Evolutionary conservation across 2,797 vertebrate genomes (phyloP).

Genomic region (Caiman crocodilus): DNA sequence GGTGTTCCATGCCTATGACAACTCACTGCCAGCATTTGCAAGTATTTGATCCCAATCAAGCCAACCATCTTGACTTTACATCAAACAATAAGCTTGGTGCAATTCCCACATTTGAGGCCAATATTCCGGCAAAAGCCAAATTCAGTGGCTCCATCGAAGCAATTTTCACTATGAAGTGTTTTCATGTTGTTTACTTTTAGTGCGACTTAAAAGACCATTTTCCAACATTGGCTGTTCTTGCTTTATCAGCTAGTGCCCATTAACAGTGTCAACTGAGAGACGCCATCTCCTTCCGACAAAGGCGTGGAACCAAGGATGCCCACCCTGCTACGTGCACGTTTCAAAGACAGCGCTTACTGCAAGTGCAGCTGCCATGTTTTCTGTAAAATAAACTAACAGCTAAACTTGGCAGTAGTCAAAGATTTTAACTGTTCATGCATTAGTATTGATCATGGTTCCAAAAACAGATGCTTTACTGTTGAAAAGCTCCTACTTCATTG

Average conservation of each 20-base stretch:
- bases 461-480: not conserved
- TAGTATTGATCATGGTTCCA: not conserved
- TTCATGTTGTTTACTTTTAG: not conserved
- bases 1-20: not conserved
- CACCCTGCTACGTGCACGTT: not conserved
- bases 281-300: too few relatives aligned
- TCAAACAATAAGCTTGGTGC: not conserved
- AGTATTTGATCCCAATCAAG: not conserved
- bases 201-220: accelerated
- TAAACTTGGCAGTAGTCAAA: accelerated
- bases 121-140: accelerated
- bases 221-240: accelerated
- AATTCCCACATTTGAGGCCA: accelerated
- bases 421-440: accelerated
- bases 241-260: not conserved
- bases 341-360: not conserved
- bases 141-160: not conserved
- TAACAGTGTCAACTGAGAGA: not conserved
- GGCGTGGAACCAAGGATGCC: too few relatives aligned
- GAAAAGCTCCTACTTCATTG: not conserved
- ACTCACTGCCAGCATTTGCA: not conserved
- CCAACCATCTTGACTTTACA: not conserved
- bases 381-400: not conserved
- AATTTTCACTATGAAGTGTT: not conserved
- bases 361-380: not conserved